Evolutionary conservation across 1,140 invertebrate species (phyloP).

Genomic region (Maniola jurtina): DNA sequence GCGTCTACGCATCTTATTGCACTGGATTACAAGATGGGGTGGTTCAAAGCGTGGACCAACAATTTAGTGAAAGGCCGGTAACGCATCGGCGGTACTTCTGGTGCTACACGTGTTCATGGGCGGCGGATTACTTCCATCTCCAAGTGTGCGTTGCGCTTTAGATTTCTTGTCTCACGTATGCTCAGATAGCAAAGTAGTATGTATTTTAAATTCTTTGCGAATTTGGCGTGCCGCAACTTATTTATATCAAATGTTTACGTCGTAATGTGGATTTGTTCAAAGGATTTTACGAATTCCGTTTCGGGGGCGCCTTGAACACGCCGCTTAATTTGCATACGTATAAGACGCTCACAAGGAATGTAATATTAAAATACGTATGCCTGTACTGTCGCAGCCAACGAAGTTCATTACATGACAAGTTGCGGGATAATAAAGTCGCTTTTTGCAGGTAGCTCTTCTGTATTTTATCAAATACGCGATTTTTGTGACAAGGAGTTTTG

Average conservation of each 20-base stretch:
- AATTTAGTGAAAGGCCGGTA: too few species aligned
- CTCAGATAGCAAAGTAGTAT: too few species aligned
- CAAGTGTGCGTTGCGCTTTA: too few species aligned
- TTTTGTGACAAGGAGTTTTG: constrained; percentile 25
- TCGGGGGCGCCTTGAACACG: constrained; percentile 28
- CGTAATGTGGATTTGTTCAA: constrained; percentile 29
- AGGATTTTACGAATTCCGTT: constrained; percentile 34
- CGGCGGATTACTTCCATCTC: too few species aligned
- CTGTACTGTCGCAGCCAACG: constrained; percentile 29
- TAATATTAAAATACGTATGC: constrained; percentile 37
- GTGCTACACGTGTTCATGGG: too few species aligned
- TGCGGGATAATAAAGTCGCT: constrained; percentile 26
- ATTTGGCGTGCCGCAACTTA: constrained; percentile 1
- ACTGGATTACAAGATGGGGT: too few species aligned
- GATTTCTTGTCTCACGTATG: too few species aligned
- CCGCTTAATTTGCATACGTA: constrained; percentile 38
- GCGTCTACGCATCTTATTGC: too few species aligned
- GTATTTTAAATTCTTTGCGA: neutral
- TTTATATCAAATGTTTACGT: constrained; percentile 15
- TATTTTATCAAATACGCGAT: constrained; percentile 14
- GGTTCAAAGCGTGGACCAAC: too few species aligned
- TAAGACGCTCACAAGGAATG: constrained; percentile 37
- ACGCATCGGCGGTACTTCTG: too few species aligned
- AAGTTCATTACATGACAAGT: constrained; percentile 37
- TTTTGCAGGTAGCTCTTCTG: constrained; percentile 24